A percentile compares a stretch with the other conserved stretches of the same genome.
phyloP scores from a whole-genome alignment of 53 echinoderm and acorn worm genomes.

The Holothuria leucospilota region DNA sequence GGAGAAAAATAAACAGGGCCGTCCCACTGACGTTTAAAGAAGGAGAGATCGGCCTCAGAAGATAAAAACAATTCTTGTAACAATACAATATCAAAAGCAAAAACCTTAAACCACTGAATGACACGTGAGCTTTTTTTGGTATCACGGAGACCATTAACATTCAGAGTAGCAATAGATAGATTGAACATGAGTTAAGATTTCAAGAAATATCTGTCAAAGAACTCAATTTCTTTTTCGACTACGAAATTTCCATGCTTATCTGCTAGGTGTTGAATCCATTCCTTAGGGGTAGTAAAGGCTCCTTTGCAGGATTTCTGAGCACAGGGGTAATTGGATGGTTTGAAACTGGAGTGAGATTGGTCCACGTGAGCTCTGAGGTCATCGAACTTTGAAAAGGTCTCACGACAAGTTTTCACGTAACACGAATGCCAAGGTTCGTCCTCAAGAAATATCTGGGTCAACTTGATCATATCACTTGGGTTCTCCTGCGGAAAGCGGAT shows the following conservation, averaged over 20 bases:
- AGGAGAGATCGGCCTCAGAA: constrained; percentile 4
- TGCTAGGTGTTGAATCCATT: neutral
- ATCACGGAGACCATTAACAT: neutral
- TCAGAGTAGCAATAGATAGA: neutral
- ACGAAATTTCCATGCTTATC: neutral
- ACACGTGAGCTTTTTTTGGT: neutral
- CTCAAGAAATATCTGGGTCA: no score
- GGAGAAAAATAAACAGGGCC: no score
- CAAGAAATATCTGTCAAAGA: neutral
- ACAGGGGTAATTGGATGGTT: neutral
- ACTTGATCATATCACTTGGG: no score
- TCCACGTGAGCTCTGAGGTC: no score
- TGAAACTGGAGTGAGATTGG: no score
- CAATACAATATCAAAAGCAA: neutral
- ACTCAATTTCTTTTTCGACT: neutral
- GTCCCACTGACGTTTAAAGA: no score
- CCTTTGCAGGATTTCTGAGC: neutral
- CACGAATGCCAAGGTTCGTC: no score
- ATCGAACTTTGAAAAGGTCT: no score
- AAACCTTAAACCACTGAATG: neutral
- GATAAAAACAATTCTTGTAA: neutral
- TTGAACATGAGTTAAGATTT: neutral
- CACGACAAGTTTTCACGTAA: no score
- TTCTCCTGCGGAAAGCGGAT: no score
- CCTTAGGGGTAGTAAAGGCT: neutral